Percentiles rank a stretch among this genome's conserved stretches.
Evolutionary conservation across 2,113 vertebrate species (phyloP).

Genomic region (Seriola quinqueradiata): DNA sequence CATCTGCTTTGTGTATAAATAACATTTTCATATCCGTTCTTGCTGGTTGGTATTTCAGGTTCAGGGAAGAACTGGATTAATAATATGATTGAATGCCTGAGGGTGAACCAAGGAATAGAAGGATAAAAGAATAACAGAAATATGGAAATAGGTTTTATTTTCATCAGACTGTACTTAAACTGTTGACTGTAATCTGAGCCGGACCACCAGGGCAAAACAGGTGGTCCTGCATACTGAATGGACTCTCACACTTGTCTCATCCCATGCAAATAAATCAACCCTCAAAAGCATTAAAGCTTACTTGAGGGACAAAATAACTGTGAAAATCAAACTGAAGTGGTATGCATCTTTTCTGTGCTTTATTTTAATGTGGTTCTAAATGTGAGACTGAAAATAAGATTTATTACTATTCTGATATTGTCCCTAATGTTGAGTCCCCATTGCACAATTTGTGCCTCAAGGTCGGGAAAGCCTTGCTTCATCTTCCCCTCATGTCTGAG

Average conservation of each 20-base stretch:
- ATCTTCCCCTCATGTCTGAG: constrained; percentile 24
- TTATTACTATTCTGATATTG: background rate
- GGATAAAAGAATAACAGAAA: constrained; percentile 56
- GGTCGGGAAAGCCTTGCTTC: constrained; percentile 15
- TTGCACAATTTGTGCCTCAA: constrained; percentile 9
- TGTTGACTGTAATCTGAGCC: constrained; percentile 29
- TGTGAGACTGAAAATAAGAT: constrained; percentile 18
- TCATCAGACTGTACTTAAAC: constrained; percentile 40
- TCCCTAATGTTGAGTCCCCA: constrained; percentile 6
- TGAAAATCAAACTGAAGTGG: background rate
- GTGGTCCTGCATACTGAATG: constrained; percentile 28
- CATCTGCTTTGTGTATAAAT: constrained; percentile 69
- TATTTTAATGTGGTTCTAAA: background rate
- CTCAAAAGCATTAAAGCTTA: constrained; percentile 16
- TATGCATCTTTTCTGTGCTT: background rate
- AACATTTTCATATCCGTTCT: constrained; percentile 64
- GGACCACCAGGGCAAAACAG: constrained; percentile 5
- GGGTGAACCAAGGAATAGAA: constrained; percentile 25
- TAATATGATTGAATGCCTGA: constrained; percentile 62
- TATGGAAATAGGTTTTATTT: constrained; percentile 64
- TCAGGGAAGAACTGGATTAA: constrained; percentile 60
- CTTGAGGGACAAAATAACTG: constrained; percentile 15
- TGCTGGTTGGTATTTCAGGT: constrained; percentile 66
- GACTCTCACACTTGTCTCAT: background rate
- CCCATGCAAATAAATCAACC: constrained; percentile 23